Conservation (phyloP, 2,888 invertebrate genomes). For the Xanthorhoe spadicearia region DNA sequence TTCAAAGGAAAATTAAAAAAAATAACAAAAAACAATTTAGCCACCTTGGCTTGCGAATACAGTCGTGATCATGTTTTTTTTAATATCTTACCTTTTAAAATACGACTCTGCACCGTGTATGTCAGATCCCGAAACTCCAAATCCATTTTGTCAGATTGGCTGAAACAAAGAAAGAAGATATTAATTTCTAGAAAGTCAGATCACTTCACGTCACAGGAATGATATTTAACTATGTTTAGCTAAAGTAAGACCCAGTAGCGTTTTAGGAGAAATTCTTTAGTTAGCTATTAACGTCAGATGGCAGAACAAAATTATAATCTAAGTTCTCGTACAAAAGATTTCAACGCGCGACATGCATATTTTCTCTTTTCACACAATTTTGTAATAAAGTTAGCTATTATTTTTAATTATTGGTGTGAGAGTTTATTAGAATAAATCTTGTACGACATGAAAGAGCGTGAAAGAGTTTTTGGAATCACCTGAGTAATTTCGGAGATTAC, state of each 20-base stretch:
- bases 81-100: conserved; percentile 64
- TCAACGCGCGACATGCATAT: conserved; percentile 9
- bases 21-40: too few species aligned
- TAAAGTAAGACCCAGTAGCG: too few species aligned
- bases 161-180: conserved; percentile 62
- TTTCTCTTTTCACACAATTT: conserved; percentile 6
- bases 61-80: too few species aligned
- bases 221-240: neutral
- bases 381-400: neutral
- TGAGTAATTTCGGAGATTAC: too few species aligned
- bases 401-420: neutral
- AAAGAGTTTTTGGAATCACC: too few species aligned
- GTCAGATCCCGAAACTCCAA: conserved; percentile 81
- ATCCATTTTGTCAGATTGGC: conserved; percentile 72
- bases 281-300: neutral
- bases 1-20: too few species aligned
- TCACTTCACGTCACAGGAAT: neutral
- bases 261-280: too few species aligned
- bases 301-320: neutral
- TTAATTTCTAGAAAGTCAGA: neutral
- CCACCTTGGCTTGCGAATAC: too few species aligned
- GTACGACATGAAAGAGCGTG: too few species aligned
- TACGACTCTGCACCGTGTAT: conserved; percentile 69
- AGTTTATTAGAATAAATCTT: too few species aligned
- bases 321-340: conserved; percentile 8